These are phyloP conservation scores for Augochlora pura DNA, from an alignment of 1,140 invertebrate genomes.

Conservation along the genomic window DNA sequence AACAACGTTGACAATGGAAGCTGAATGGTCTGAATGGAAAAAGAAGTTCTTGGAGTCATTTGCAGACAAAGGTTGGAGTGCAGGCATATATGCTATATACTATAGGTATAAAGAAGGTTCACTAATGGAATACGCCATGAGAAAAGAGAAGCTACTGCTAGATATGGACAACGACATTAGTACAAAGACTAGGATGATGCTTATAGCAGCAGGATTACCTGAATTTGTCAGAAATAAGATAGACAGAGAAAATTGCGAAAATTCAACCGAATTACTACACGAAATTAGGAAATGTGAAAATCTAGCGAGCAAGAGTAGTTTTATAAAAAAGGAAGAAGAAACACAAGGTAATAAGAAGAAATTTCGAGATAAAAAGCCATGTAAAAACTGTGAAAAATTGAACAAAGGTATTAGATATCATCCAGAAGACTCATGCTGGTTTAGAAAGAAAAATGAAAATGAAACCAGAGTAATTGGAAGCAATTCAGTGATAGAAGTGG, in stretches of 20 bases:
- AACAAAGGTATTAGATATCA: constrained; percentile 17
- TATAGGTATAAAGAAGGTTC: constrained; percentile 19
- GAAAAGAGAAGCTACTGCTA: constrained; percentile 10
- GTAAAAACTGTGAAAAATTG: not conserved
- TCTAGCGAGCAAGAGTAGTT: constrained; percentile 8
- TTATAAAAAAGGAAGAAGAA: not conserved
- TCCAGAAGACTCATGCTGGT: constrained; percentile 23
- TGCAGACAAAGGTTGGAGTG: constrained; percentile 23
- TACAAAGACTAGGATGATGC: not conserved
- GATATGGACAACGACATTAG: constrained; percentile 3
- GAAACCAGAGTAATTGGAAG: constrained; percentile 8
- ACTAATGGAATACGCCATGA: constrained; percentile 1
- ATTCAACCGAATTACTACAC: constrained; percentile 4
- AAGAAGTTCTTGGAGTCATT: constrained; percentile 18
- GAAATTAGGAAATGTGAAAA: constrained; percentile 23
- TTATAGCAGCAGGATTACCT: constrained; percentile 9
- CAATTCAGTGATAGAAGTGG: constrained; percentile 29
- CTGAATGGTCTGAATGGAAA: constrained; percentile 15
- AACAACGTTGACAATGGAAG: not conserved
- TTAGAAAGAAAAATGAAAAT: constrained; percentile 10
- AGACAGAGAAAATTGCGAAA: constrained; percentile 16
- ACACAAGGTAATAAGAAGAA: not conserved
- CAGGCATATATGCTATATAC: not conserved
- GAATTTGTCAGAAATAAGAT: constrained; percentile 31
- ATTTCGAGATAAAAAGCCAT: too few species aligned